Evolutionary conservation across 1,140 invertebrate genomes (phyloP).

Genomic region (Condylostylus longicornis): DNA sequence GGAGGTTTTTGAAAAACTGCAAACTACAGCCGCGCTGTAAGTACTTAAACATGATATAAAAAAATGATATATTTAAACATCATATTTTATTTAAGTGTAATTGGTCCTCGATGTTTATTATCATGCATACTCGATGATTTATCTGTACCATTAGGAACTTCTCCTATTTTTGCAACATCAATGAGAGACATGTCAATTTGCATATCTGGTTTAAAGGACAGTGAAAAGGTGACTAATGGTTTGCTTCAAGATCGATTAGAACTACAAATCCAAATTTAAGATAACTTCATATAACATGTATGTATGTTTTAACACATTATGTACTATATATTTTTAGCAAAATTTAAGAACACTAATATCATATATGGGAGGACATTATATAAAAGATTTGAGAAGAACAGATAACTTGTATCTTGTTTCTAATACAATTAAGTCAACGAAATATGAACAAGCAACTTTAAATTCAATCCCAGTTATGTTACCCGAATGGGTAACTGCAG

Average conservation of each 20-base stretch:
- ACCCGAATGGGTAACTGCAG: slow-evolving; percentile 59
- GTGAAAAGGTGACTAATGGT: slow-evolving; percentile 36
- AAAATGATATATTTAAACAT: slow-evolving; percentile 8
- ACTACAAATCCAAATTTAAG: no score
- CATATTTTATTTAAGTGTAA: slow-evolving; percentile 36
- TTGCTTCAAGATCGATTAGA: slow-evolving; percentile 3
- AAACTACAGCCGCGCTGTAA: slow-evolving; percentile 48
- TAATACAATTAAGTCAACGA: slow-evolving; percentile 51
- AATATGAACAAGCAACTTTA: slow-evolving; percentile 62
- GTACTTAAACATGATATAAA: slow-evolving; percentile 22
- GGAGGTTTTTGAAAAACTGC: slow-evolving; percentile 46
- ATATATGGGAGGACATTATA: slow-evolving; percentile 71
- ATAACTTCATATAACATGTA: no score
- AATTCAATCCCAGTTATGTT: slow-evolving; percentile 57
- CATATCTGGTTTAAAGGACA: slow-evolving; percentile 49
- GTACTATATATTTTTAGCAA: no score
- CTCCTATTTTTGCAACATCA: slow-evolving; percentile 63
- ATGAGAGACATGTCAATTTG: slow-evolving; percentile 63
- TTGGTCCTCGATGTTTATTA: slow-evolving; percentile 66
- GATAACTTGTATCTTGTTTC: slow-evolving; percentile 74
- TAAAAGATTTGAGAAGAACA: slow-evolving; percentile 47
- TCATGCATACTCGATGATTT: slow-evolving; percentile 52
- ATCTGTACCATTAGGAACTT: slow-evolving; percentile 55
- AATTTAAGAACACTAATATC: slow-evolving; percentile 51
- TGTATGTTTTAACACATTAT: no score